phyloP scores from a whole-genome alignment of 1,140 invertebrate genomes.

The Scaptomyza hsui region DNA sequence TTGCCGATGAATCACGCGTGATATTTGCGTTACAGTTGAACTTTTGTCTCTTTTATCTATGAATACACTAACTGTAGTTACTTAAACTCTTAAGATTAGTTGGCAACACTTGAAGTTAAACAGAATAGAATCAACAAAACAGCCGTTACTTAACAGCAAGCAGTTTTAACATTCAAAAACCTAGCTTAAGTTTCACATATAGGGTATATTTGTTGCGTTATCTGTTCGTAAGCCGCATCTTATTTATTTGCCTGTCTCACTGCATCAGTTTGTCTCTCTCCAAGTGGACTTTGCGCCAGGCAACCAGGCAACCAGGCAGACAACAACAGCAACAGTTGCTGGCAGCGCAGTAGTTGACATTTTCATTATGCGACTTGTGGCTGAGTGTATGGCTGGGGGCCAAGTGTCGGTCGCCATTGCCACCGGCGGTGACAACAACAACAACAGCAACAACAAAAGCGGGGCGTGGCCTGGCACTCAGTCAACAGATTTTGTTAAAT shows the following conservation, averaged over 20 bases:
- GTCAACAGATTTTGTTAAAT: constrained; percentile 66
- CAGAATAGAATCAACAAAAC: too few species aligned
- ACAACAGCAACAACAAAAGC: constrained; percentile 13
- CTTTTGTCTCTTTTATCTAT: constrained; percentile 50
- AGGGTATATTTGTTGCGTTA: constrained; percentile 14
- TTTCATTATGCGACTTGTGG: constrained; percentile 70
- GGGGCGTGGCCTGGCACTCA: constrained; percentile 62
- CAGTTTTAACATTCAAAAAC: too few species aligned
- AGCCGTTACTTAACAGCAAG: too few species aligned
- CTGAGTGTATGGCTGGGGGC: constrained; percentile 48
- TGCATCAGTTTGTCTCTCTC: constrained; percentile 1
- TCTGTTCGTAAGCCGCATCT: neutral
- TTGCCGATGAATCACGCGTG: constrained; percentile 73
- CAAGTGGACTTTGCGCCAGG: constrained; percentile 66
- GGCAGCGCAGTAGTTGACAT: constrained; percentile 63
- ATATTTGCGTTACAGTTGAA: constrained; percentile 65
- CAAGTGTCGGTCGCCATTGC: constrained; percentile 60
- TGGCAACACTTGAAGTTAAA: neutral
- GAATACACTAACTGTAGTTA: neutral
- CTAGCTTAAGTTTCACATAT: too few species aligned
- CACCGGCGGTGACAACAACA: constrained; percentile 55
- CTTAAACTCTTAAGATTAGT: too few species aligned
- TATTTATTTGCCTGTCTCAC: constrained; percentile 46
- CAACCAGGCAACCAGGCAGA: neutral
- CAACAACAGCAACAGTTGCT: too few species aligned